Evolutionary conservation across 2,888 invertebrate species (phyloP).

Genomic region (Acleris cristana): DNA sequence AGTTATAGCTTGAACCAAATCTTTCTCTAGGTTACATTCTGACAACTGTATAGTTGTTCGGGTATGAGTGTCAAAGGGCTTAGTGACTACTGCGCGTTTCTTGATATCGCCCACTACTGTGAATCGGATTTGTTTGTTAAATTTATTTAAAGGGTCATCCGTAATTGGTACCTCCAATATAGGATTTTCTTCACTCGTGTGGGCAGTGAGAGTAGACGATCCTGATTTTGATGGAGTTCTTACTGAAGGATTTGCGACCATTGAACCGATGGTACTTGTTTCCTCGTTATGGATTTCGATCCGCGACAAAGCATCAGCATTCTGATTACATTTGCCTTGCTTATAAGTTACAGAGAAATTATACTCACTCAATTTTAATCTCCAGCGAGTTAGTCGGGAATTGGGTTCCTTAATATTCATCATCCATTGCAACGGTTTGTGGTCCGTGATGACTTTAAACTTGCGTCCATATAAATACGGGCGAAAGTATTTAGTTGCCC

Average conservation of each 20-base stretch:
- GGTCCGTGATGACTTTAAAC: not conserved
- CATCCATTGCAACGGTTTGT: not conserved
- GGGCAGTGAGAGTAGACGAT: not conserved
- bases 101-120: too few species aligned
- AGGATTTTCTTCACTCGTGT: not conserved
- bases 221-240: too few species aligned
- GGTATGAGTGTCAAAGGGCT: too few species aligned
- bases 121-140: slow-evolving; percentile 13
- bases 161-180: not conserved
- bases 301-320: not conserved
- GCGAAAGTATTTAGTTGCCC: too few species aligned
- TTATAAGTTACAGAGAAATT: not conserved
- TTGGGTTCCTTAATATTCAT: not conserved
- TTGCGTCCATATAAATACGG: too few species aligned
- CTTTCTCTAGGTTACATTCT: too few species aligned
- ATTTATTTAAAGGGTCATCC: not conserved
- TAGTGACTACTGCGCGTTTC: too few species aligned
- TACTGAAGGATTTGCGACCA: not conserved
- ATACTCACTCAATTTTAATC: not conserved
- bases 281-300: not conserved
- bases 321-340: not conserved
- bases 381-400: not conserved
- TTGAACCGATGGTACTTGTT: not conserved
- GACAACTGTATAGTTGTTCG: too few species aligned
- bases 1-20: too few species aligned